Conservation (phyloP, 1,140 invertebrate genomes). For the Thaumetopoea pityocampa region DNA sequence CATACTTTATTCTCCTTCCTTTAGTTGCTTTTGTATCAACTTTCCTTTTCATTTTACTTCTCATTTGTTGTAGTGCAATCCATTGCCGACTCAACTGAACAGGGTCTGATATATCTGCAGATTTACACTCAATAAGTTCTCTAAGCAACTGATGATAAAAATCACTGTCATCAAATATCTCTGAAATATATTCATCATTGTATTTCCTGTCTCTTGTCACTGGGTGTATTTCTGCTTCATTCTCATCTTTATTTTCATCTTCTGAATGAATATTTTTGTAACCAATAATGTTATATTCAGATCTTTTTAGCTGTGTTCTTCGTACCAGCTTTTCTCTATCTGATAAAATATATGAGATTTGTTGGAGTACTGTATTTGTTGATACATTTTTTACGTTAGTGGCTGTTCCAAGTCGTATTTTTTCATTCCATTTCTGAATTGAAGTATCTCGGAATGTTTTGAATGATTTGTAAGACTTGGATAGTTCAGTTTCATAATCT, state of each 20-base stretch:
- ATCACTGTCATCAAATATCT: conserved; percentile 98
- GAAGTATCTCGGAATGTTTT: conserved; percentile 84
- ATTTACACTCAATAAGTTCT: conserved; percentile 95
- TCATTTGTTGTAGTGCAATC: conserved; percentile 92
- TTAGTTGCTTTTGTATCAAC: conserved; percentile 95
- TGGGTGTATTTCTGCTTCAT: conserved; percentile 35
- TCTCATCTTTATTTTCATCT: conserved; percentile 44
- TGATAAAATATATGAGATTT: conserved; percentile 90
- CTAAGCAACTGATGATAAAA: conserved; percentile 96
- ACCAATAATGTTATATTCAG: conserved; percentile 85
- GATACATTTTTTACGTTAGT: conserved; percentile 79
- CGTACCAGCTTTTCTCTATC: conserved; percentile 87
- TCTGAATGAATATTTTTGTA: conserved; percentile 50
- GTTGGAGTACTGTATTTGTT: conserved; percentile 87
- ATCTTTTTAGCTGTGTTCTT: conserved; percentile 88
- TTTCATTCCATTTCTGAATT: conserved; percentile 95
- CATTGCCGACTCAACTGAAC: conserved; percentile 88
- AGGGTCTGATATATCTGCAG: conserved; percentile 87
- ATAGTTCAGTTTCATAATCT: conserved; percentile 80
- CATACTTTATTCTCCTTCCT: conserved; percentile 92
- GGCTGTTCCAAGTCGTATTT: conserved; percentile 83
- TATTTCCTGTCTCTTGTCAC: conserved; percentile 55
- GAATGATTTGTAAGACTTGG: conserved; percentile 80
- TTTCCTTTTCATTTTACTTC: conserved; percentile 92
- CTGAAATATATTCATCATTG: conserved; percentile 82